phyloP scores from a whole-genome alignment of 2,888 invertebrate species.

The Smittia aterrima region DNA sequence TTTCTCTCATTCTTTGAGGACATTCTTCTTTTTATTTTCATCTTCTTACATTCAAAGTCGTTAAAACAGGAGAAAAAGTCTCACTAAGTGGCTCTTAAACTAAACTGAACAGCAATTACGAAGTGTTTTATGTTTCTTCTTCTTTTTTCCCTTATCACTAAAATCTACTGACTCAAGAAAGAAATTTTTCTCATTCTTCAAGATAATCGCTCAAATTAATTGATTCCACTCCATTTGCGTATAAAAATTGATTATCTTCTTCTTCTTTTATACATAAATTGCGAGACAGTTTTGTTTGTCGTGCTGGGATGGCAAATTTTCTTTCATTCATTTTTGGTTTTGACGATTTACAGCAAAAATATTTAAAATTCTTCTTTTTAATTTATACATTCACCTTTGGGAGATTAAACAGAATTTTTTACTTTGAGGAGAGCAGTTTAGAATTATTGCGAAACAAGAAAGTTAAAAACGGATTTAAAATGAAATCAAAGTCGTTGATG shows the following conservation, averaged over 20 bases:
- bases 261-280: neutral
- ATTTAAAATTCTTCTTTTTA: neutral
- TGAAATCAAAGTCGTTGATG: too few species aligned
- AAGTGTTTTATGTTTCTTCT: neutral
- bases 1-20: too few species aligned
- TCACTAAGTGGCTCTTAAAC: slow-evolving; percentile 5
- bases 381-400: neutral
- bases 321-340: slow-evolving; percentile 21
- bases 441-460: too few species aligned
- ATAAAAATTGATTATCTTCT: slow-evolving; percentile 13
- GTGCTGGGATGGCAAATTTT: slow-evolving; percentile 3
- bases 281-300: neutral
- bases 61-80: slow-evolving; percentile 3
- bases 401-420: neutral
- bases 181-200: neutral
- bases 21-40: too few species aligned
- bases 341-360: slow-evolving; percentile 1
- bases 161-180: slow-evolving; percentile 31
- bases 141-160: neutral
- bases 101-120: slow-evolving; percentile 16
- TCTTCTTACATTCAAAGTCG: slow-evolving; percentile 2
- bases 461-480: too few species aligned
- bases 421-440: too few species aligned
- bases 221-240: slow-evolving; percentile 19
- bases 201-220: slow-evolving; percentile 5